Percentiles rank a stretch among this genome's conserved stretches.
These are phyloP conservation scores for Diacarnus erythraeanus DNA, from an alignment of 37 sponge, comb jelly and placozoan genomes.

Conservation along the genomic window DNA sequence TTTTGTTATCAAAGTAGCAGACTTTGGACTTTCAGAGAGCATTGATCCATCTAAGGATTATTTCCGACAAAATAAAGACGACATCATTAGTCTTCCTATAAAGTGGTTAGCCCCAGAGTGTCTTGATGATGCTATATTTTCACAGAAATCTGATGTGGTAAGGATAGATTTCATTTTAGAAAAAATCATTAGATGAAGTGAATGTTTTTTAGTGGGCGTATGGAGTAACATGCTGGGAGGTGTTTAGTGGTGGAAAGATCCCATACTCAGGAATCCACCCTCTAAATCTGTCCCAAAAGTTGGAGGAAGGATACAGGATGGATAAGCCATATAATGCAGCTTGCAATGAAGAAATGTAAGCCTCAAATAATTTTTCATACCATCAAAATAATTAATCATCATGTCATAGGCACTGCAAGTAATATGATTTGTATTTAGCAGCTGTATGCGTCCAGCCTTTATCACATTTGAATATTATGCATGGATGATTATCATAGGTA, in stretches of 20 bases:
- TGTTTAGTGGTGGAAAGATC: constrained; percentile 43
- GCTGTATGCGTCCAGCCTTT: too few relatives aligned
- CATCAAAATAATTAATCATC: too few relatives aligned
- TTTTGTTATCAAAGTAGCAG: constrained; percentile 60
- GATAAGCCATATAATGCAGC: constrained; percentile 2
- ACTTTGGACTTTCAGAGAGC: constrained; percentile 67
- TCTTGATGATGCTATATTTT: constrained; percentile 53
- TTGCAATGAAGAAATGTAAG: constrained; percentile 18
- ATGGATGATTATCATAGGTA: too few relatives aligned
- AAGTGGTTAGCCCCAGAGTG: constrained; percentile 79
- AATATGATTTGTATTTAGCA: too few relatives aligned
- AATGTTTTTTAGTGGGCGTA: constrained; percentile 43
- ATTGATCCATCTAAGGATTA: constrained; percentile 64
- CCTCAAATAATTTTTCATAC: too few relatives aligned
- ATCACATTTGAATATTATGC: too few relatives aligned
- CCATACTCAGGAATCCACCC: constrained; percentile 40
- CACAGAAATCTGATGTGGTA: constrained; percentile 66
- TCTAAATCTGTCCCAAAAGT: background rate
- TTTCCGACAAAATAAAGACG: constrained; percentile 17
- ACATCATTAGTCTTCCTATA: constrained; percentile 40
- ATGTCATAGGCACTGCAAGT: too few relatives aligned
- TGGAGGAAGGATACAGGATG: constrained; percentile 11
- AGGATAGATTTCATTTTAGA: background rate
- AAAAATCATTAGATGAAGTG: background rate
- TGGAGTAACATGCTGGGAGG: constrained; percentile 69